Evolutionary conservation across 1,140 invertebrate species (phyloP).

Genomic region (Cotesia chilonis): DNA sequence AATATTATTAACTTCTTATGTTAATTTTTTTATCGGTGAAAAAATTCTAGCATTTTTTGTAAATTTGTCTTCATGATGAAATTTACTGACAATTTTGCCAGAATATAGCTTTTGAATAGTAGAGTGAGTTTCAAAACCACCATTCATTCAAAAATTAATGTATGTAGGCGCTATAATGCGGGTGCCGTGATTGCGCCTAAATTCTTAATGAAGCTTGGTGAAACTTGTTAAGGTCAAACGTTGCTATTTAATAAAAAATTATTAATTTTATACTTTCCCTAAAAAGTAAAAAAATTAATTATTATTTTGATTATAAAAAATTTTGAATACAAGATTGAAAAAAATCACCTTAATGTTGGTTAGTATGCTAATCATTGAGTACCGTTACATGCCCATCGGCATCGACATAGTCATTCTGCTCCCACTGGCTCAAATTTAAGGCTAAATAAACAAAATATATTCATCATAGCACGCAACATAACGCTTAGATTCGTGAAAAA

Average conservation of each 20-base stretch:
- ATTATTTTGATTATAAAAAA: neutral
- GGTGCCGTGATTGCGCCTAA: too few relatives aligned
- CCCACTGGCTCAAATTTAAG: neutral
- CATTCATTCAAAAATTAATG: too few relatives aligned
- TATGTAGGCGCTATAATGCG: too few relatives aligned
- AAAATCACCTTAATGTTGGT: conserved; percentile 37
- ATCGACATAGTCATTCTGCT: neutral
- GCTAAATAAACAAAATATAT: neutral
- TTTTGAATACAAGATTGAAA: conserved; percentile 1
- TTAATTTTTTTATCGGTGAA: too few relatives aligned
- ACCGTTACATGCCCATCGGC: conserved; percentile 25
- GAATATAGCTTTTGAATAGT: too few relatives aligned
- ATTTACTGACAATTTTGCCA: too few relatives aligned
- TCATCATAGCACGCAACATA: neutral
- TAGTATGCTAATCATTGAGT: conserved; percentile 45
- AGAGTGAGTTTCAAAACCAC: too few relatives aligned
- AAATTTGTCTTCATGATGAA: too few relatives aligned
- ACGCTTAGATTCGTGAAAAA: too few relatives aligned
- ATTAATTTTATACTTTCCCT: neutral
- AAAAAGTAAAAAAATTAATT: conserved; percentile 3
- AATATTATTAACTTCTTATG: too few relatives aligned
- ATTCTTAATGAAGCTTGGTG: too few relatives aligned
- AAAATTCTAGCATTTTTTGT: too few relatives aligned
- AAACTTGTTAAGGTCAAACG: neutral
- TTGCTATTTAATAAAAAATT: neutral